A percentile compares a stretch with the other conserved stretches of the same genome.
phyloP scores from a whole-genome alignment of 2,797 vertebrate species.

The Cyclura pinguis region DNA sequence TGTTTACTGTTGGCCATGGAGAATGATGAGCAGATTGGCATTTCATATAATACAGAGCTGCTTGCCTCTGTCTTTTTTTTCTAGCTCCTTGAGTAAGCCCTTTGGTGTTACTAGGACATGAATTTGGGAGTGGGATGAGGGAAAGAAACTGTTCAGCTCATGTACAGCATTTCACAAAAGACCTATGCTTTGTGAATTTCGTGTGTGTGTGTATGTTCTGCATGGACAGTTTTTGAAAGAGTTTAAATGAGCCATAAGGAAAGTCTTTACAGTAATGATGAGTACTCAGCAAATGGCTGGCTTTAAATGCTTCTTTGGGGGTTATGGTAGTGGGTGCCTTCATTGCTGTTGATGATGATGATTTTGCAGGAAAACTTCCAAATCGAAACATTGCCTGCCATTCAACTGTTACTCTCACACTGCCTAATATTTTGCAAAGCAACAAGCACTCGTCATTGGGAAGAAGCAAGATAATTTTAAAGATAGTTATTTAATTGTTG shows the following conservation, averaged over 20 bases:
- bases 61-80: slow-evolving; percentile 40
- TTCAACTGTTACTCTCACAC: not conserved
- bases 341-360: not conserved
- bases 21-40: slow-evolving; percentile 47
- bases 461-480: not conserved
- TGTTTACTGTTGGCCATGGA: slow-evolving; percentile 42
- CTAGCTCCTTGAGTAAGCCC: slow-evolving; percentile 43
- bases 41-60: slow-evolving; percentile 19
- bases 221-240: slow-evolving; percentile 24
- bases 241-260: not conserved
- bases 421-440: not conserved
- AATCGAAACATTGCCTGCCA: not conserved
- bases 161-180: slow-evolving; percentile 5
- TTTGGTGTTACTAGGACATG: slow-evolving; percentile 43
- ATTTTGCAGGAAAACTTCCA: not conserved
- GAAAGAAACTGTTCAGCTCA: slow-evolving; percentile 24
- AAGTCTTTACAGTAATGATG: not conserved
- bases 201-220: slow-evolving; percentile 20
- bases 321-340: not conserved
- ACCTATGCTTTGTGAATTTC: slow-evolving; percentile 57
- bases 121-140: not conserved
- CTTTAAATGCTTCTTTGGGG: not conserved
- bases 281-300: not conserved
- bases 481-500: not conserved
- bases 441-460: not conserved